phyloP scores from a whole-genome alignment of 1,140 invertebrate species.

The Drosophila pectinifera region DNA sequence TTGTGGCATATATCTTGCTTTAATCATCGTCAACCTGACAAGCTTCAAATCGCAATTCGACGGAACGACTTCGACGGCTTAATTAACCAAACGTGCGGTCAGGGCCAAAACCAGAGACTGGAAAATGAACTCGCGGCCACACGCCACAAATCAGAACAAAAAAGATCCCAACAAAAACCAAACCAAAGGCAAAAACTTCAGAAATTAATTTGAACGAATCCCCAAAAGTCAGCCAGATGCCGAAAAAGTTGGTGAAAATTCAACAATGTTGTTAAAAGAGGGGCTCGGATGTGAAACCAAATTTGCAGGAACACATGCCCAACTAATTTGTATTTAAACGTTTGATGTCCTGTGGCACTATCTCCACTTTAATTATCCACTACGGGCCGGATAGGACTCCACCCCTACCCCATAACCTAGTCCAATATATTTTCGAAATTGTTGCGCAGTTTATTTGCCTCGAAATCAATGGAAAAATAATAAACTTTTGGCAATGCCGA shows the following conservation, averaged over 20 bases:
- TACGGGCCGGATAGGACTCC: background rate
- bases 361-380: constrained; percentile 4
- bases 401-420: background rate
- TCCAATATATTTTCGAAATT: constrained; percentile 38
- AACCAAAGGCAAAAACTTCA: constrained; percentile 25
- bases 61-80: constrained; percentile 24
- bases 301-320: constrained; percentile 51
- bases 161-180: constrained; percentile 1
- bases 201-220: constrained; percentile 42
- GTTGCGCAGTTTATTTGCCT: constrained; percentile 49
- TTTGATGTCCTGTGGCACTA: constrained; percentile 43
- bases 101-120: constrained; percentile 43
- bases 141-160: constrained; percentile 19
- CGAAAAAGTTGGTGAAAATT: constrained; percentile 52
- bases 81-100: constrained; percentile 47
- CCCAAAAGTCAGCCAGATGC: constrained; percentile 54
- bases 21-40: constrained; percentile 26
- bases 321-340: constrained; percentile 72
- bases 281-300: constrained; percentile 24
- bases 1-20: constrained; percentile 4
- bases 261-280: constrained; percentile 4
- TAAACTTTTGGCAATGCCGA: constrained; percentile 60
- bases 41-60: constrained; percentile 17
- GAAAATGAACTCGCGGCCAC: constrained; percentile 42
- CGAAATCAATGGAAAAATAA: constrained; percentile 65